Conservation (phyloP, 1,140 invertebrate species). For the Antheraea mylitta region DNA sequence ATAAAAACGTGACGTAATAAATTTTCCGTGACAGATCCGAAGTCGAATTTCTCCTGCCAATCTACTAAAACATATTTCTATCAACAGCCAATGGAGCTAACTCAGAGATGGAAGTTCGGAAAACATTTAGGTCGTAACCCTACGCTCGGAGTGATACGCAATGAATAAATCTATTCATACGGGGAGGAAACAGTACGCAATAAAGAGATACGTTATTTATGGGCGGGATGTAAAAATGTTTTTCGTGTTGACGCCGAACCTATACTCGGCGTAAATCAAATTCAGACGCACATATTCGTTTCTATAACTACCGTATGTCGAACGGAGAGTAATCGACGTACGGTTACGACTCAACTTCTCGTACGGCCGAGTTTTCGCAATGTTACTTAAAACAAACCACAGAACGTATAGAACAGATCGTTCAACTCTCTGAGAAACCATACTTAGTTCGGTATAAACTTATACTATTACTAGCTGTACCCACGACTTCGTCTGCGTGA, state of each 20-base stretch:
- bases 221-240: slow-evolving; percentile 25
- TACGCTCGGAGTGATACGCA: slow-evolving; percentile 16
- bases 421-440: background rate
- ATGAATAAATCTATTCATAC: slow-evolving; percentile 32
- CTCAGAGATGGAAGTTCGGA: slow-evolving; percentile 9
- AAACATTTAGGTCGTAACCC: slow-evolving; percentile 8
- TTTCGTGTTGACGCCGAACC: slow-evolving; percentile 22
- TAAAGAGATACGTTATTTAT: slow-evolving; percentile 29
- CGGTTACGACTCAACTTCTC: background rate
- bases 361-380: background rate
- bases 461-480: too few relatives aligned
- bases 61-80: background rate
- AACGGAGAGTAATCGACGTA: background rate
- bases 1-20: background rate
- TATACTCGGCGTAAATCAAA: slow-evolving; percentile 24
- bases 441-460: background rate
- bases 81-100: background rate
- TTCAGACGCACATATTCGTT: slow-evolving; percentile 6
- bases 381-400: background rate
- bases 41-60: background rate
- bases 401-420: background rate
- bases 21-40: background rate
- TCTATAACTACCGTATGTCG: background rate
- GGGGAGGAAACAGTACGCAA: slow-evolving; percentile 15
- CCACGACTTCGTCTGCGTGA: too few relatives aligned